These are phyloP conservation scores for Plagodis dolabraria DNA, from an alignment of 2,888 invertebrate species.

Conservation along the genomic window DNA sequence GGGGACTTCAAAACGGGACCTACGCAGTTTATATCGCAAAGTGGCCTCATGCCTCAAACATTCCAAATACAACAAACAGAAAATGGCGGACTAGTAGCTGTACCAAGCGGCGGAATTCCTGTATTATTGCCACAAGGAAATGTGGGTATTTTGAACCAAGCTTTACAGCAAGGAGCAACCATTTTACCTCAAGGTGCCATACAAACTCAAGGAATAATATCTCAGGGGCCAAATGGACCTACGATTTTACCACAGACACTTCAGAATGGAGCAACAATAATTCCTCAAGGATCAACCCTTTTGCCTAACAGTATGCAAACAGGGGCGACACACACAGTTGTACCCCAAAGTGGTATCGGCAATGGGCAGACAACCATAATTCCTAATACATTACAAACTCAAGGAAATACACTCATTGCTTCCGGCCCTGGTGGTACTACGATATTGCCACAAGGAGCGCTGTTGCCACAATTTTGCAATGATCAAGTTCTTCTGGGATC, in stretches of 20 bases:
- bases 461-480: slow-evolving; percentile 81
- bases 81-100: slow-evolving; percentile 84
- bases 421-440: slow-evolving; percentile 81
- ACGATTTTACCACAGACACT: slow-evolving; percentile 86
- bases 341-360: slow-evolving; percentile 78
- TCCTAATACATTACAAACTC: slow-evolving; percentile 78
- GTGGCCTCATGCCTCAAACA: slow-evolving; percentile 84
- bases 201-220: slow-evolving; percentile 79
- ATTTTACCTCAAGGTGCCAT: slow-evolving; percentile 85
- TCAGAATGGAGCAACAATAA: slow-evolving; percentile 86
- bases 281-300: slow-evolving; percentile 82
- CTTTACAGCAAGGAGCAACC: slow-evolving; percentile 82
- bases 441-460: slow-evolving; percentile 86
- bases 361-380: slow-evolving; percentile 81
- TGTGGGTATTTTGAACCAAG: slow-evolving; percentile 79
- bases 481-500: slow-evolving; percentile 87
- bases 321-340: slow-evolving; percentile 63
- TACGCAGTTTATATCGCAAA: slow-evolving; percentile 83
- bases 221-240: slow-evolving; percentile 83
- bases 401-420: slow-evolving; percentile 82
- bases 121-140: slow-evolving; percentile 82
- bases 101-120: slow-evolving; percentile 86
- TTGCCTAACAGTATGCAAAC: slow-evolving; percentile 73
- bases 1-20: slow-evolving; percentile 82
- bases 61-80: slow-evolving; percentile 86